Conservation (phyloP, 2,113 vertebrate genomes). For the Pseudorasbora parva region DNA sequence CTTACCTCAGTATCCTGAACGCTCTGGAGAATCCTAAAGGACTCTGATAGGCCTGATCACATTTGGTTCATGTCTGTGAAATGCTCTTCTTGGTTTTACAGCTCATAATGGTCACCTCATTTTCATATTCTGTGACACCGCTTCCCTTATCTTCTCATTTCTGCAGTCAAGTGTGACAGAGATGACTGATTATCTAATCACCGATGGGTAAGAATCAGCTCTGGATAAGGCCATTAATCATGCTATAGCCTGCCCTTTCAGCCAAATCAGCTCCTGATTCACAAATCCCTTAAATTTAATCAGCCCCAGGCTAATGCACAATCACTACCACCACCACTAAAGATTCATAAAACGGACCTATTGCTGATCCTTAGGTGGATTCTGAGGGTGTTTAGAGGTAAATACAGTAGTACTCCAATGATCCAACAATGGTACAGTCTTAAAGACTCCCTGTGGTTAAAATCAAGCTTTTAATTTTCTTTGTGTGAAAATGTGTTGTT, state of each 20-base stretch:
- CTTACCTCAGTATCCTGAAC: background rate
- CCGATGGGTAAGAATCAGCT: slow-evolving; percentile 50
- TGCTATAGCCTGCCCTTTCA: slow-evolving; percentile 59
- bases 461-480: too few relatives aligned
- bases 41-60: slow-evolving; percentile 9
- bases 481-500: too few relatives aligned
- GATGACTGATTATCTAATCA: slow-evolving; percentile 63
- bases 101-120: slow-evolving; percentile 47
- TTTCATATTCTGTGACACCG: slow-evolving; percentile 47
- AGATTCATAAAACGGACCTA: slow-evolving; percentile 18
- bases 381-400: slow-evolving; percentile 12
- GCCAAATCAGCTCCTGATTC: slow-evolving; percentile 53
- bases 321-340: slow-evolving; percentile 17
- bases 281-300: slow-evolving; percentile 57
- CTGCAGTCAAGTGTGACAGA: slow-evolving; percentile 42
- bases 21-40: background rate
- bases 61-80: slow-evolving; percentile 31
- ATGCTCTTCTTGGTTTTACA: slow-evolving; percentile 11
- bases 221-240: slow-evolving; percentile 57
- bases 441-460: too few relatives aligned
- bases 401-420: background rate
- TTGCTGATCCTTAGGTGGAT: background rate
- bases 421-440: background rate
- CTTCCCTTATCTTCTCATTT: slow-evolving; percentile 49
- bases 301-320: slow-evolving; percentile 49